These are phyloP conservation scores for Hofmannophila pseudospretella DNA, from an alignment of 2,888 invertebrate genomes.

Conservation along the genomic window DNA sequence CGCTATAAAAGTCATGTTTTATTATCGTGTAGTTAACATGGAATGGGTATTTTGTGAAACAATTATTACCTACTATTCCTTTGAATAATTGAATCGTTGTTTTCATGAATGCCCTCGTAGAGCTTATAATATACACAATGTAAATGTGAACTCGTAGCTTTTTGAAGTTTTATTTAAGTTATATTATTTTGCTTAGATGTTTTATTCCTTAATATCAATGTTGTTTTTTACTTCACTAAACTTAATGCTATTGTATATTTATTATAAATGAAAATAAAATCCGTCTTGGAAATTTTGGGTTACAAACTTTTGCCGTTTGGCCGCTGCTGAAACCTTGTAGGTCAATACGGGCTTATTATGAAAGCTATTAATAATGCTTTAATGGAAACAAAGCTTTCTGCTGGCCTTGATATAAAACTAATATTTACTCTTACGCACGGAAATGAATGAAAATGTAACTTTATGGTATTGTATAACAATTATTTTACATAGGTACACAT, in stretches of 20 bases:
- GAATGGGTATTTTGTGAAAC: too few relatives aligned
- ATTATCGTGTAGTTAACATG: not conserved
- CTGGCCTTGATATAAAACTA: slow-evolving; percentile 11
- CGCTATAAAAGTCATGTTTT: slow-evolving; percentile 19
- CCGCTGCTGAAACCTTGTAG: slow-evolving; percentile 5
- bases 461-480: too few relatives aligned
- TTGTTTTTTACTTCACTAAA: slow-evolving; percentile 23
- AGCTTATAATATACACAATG: not conserved
- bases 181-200: slow-evolving; percentile 8
- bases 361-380: slow-evolving; percentile 20
- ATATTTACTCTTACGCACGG: slow-evolving; percentile 1
- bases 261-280: too few relatives aligned
- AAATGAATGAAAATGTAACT: not conserved
- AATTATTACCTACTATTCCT: too few relatives aligned
- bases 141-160: slow-evolving; percentile 8
- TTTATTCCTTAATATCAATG: slow-evolving; percentile 31
- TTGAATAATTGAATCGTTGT: too few relatives aligned
- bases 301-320: not conserved
- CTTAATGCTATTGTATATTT: too few relatives aligned
- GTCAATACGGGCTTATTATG: slow-evolving; percentile 15
- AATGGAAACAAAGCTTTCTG: slow-evolving; percentile 10
- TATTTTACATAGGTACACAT: too few relatives aligned
- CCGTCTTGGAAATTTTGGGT: not conserved
- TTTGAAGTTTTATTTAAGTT: slow-evolving; percentile 7
- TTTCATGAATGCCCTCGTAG: slow-evolving; percentile 7